phyloP scores from a whole-genome alignment of 2,113 vertebrate genomes.

The Perca schrenkii region DNA sequence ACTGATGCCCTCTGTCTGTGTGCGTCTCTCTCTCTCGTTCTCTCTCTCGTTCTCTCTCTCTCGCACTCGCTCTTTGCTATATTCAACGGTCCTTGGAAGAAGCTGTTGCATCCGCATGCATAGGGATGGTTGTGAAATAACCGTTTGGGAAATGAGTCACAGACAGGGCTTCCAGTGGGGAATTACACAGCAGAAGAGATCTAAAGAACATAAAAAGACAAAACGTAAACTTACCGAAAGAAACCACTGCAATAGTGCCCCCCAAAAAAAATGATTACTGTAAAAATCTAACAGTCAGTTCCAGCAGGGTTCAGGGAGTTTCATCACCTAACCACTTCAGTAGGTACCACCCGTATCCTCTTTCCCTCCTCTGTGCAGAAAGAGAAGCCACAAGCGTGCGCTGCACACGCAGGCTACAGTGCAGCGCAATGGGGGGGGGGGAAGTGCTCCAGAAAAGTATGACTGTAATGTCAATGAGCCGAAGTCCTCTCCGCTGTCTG shows the following conservation, averaged over 20 bases:
- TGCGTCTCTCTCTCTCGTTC: conserved; percentile 13
- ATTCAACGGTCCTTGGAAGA: conserved; percentile 62
- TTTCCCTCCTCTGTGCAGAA: conserved; percentile 13
- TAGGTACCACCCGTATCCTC: conserved; percentile 58
- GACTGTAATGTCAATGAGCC: conserved; percentile 86
- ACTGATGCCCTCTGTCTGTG: conserved; percentile 40
- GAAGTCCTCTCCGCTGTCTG: conserved; percentile 79
- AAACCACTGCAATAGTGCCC: conserved; percentile 54
- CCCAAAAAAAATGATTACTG: neutral
- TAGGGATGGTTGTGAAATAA: conserved; percentile 42
- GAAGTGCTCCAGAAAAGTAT: conserved; percentile 85
- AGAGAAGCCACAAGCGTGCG: conserved; percentile 53
- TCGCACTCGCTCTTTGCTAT: conserved; percentile 21
- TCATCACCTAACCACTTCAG: conserved; percentile 55
- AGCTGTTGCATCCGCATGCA: conserved; percentile 84
- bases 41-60: conserved; percentile 13
- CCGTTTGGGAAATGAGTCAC: conserved; percentile 32
- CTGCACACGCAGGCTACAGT: conserved; percentile 70
- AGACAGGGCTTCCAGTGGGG: conserved; percentile 12
- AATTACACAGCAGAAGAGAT: neutral
- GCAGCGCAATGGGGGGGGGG: conserved; percentile 58
- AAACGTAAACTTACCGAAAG: conserved; percentile 72
- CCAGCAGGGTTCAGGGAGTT: conserved; percentile 62
- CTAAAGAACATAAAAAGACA: neutral
- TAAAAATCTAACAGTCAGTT: conserved; percentile 52